Evolutionary conservation across 1,140 invertebrate genomes (phyloP).

Genomic region (Hormaphis cornu): DNA sequence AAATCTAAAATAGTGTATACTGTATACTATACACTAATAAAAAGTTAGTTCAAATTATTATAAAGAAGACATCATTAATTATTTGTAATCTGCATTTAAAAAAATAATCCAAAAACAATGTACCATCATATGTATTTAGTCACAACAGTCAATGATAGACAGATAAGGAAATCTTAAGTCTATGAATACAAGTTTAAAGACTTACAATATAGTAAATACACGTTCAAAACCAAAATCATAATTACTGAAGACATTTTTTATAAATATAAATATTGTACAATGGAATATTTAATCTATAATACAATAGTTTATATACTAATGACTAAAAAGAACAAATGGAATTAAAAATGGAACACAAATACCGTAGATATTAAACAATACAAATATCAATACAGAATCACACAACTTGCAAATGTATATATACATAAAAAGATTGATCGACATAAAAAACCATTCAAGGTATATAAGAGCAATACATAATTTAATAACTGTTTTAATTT

Average conservation of each 20-base stretch:
- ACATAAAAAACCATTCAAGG: background rate
- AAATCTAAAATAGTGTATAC: too few relatives aligned
- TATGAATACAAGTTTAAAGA: too few relatives aligned
- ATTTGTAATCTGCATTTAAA: too few relatives aligned
- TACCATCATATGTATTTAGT: too few relatives aligned
- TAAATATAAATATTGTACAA: background rate
- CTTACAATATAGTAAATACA: too few relatives aligned
- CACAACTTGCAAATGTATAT: background rate
- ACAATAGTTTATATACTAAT: slow-evolving; percentile 17
- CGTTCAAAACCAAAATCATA: too few relatives aligned
- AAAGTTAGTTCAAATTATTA: too few relatives aligned
- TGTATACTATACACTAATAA: too few relatives aligned
- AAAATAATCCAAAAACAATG: too few relatives aligned
- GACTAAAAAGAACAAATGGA: slow-evolving; percentile 5
- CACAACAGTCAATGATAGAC: too few relatives aligned
- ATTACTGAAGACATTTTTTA: background rate
- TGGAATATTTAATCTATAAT: background rate
- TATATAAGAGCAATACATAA: background rate
- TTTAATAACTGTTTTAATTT: background rate
- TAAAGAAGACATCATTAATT: too few relatives aligned
- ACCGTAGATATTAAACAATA: slow-evolving; percentile 15
- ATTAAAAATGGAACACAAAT: slow-evolving; percentile 24
- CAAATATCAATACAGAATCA: background rate
- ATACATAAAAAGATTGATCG: background rate
- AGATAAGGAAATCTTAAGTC: too few relatives aligned